phyloP scores from a whole-genome alignment of 2,888 invertebrate genomes.

The Euphydryas editha region DNA sequence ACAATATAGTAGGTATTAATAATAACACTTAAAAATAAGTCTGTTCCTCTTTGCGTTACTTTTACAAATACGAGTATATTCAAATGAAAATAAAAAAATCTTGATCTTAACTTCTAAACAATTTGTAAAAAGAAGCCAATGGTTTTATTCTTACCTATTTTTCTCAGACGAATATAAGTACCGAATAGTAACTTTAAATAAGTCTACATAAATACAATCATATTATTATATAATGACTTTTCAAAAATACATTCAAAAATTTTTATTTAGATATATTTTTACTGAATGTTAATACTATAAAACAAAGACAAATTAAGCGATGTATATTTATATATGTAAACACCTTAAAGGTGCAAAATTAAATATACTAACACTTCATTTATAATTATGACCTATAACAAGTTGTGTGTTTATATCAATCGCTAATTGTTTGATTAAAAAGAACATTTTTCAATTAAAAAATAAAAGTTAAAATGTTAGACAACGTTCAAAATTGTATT shows the following conservation, averaged over 20 bases:
- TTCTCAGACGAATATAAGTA: too few species aligned
- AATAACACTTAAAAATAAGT: too few species aligned
- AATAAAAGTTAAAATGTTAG: background rate
- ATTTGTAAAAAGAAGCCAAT: too few species aligned
- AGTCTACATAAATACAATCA: too few species aligned
- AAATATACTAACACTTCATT: background rate
- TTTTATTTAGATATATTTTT: background rate
- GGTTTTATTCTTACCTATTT: too few species aligned
- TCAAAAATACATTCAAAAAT: background rate
- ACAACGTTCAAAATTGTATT: background rate
- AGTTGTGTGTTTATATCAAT: background rate
- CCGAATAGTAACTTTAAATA: too few species aligned
- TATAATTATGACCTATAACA: background rate
- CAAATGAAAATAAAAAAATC: too few species aligned
- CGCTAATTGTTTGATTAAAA: constrained; percentile 6
- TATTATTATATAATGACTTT: background rate
- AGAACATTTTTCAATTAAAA: background rate
- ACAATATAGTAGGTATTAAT: too few species aligned
- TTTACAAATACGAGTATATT: too few species aligned
- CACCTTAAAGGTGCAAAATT: background rate
- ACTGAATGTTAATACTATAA: background rate
- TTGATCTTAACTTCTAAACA: too few species aligned
- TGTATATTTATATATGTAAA: background rate
- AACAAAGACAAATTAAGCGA: background rate
- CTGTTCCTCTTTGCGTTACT: too few species aligned